Base-by-base conservation (phyloP, 2,888 invertebrate species). In the Scaeva pyrastri region DNA sequence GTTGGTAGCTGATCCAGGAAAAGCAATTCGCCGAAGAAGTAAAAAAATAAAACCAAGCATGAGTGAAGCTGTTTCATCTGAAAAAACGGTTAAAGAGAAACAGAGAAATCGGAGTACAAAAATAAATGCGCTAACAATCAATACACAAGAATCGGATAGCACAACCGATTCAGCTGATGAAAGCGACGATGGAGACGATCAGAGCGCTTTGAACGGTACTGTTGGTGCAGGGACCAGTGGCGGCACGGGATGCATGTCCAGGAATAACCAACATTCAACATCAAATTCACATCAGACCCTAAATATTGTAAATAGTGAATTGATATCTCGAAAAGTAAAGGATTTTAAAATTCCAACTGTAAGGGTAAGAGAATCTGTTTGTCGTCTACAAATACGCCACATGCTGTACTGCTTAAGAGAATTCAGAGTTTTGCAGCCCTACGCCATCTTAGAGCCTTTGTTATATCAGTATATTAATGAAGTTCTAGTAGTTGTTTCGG, bases 1-100 rank as follows among this genome's bases (percentile, higher is more conserved):
- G 2, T 80, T 92, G 23, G 91, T 92, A 41, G 92, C 90, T 0
- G 92, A 92, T 77, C 92, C 92, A 0, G 92, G 92, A 7, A 91
- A 91, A 82, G 91, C 89, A 1, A 89, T 92, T 8, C 89, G 89
- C 4, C 90, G 90, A 1, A 88, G 89, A 77, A 88, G 87, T 73
- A 76, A 82, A 84, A 87, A 76, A 23, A 74, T 41, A 10, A 82
- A 79, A 68, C 36, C 71, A 43, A 48, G 19, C 10, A 21, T n/a
- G 10, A 19, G 31, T 19, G 50, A 21, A 10, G 26, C 64, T n/a
- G 23, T 71, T 21, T 36, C 31, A 14, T 60, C 74, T n/a, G 66
- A 77, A 1, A 66, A 39, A n/a, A 19, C 45, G 19, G 41, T 48
- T 19, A 77, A 80, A n/a, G 76, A 68, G 10, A 79, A 73, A 21